Conservation (phyloP, 2,113 vertebrate species). For the Ardeotis arabs region DNA sequence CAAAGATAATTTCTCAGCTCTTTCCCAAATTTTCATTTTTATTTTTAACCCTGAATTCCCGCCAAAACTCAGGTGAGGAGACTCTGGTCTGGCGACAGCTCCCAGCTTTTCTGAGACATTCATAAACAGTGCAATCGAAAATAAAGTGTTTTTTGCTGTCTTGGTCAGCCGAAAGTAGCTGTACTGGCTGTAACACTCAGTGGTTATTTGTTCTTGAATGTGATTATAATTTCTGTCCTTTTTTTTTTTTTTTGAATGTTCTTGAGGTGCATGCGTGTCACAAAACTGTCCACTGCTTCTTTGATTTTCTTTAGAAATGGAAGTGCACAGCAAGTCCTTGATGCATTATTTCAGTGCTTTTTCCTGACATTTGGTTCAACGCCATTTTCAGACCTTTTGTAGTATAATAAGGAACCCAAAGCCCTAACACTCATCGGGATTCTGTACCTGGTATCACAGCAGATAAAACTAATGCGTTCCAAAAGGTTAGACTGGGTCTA, state of each 20-base stretch:
- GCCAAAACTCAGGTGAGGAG: neutral
- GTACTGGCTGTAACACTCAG: fast-evolving
- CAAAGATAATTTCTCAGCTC: neutral
- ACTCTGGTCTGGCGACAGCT: fast-evolving
- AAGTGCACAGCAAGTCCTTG: neutral
- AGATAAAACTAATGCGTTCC: neutral
- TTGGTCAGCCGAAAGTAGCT: neutral
- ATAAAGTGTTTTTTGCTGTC: neutral
- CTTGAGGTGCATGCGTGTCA: neutral
- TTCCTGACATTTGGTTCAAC: neutral
- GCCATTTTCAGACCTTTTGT: neutral
- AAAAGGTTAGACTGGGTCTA: neutral
- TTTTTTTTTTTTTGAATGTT: neutral
- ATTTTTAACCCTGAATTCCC: slow-evolving; percentile 39
- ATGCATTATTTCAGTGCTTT: neutral
- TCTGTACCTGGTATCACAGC: neutral
- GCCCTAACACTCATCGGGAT: neutral
- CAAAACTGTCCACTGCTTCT: neutral
- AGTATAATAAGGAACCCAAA: neutral
- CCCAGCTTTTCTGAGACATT: neutral
- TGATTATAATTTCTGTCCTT: neutral
- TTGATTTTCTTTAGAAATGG: neutral
- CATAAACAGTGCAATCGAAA: fast-evolving
- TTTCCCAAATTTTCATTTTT: neutral
- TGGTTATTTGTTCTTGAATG: neutral